These are phyloP conservation scores for Taxidea taxus DNA, from an alignment of 2,113 vertebrate species.

Conservation along the genomic window DNA sequence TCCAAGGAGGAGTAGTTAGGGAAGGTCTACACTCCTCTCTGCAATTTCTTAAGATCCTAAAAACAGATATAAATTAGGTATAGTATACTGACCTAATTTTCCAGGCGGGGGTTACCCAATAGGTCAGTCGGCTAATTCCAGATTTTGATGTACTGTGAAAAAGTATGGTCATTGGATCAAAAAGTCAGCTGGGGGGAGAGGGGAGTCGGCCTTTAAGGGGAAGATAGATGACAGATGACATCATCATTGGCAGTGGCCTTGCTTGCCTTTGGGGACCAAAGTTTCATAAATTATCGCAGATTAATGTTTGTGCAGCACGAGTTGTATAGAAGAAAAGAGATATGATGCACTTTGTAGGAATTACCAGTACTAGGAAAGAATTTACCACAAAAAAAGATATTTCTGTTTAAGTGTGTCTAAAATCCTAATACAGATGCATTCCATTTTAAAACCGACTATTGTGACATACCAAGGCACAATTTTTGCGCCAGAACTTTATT, in stretches of 20 bases:
- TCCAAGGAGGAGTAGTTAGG: neutral
- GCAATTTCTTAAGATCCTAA: constrained; percentile 30
- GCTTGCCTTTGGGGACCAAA: neutral
- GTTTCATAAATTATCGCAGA: constrained; percentile 62
- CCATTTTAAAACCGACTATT: neutral
- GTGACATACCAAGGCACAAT: neutral
- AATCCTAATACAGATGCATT: neutral
- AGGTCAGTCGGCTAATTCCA: constrained; percentile 54
- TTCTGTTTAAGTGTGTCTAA: neutral
- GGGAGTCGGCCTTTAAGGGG: constrained; percentile 29
- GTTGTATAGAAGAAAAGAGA: constrained; percentile 4
- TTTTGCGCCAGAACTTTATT: neutral
- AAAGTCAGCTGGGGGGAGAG: neutral
- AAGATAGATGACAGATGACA: constrained; percentile 49
- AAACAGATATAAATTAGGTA: constrained; percentile 20
- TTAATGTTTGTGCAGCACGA: constrained; percentile 39
- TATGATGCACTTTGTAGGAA: neutral
- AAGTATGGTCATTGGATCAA: constrained; percentile 21
- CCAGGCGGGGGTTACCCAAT: constrained; percentile 47
- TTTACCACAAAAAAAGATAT: neutral
- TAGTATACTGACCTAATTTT: constrained; percentile 57
- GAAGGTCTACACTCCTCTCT: neutral
- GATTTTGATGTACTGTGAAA: constrained; percentile 45
- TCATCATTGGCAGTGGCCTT: constrained; percentile 10
- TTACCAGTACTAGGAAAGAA: constrained; percentile 15